Percentiles rank a stretch among this genome's conserved stretches.
Evolutionary conservation across 2,888 invertebrate genomes (phyloP).

Genomic region (Fragum sueziense): DNA sequence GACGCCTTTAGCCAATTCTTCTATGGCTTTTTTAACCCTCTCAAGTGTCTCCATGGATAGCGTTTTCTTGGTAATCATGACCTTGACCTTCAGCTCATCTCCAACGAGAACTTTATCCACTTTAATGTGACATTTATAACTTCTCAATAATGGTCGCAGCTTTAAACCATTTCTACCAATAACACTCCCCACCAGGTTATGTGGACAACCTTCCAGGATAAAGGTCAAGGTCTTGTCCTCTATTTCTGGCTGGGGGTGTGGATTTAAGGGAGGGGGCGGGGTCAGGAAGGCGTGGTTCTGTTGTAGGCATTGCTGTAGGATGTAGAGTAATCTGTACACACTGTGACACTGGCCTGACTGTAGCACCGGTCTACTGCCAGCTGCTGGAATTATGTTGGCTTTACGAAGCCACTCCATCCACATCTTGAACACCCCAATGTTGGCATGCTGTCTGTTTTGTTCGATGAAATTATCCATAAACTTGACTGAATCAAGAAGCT

Average conservation of each 20-base stretch:
- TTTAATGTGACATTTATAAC: conserved; percentile 9
- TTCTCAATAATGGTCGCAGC: conserved; percentile 1
- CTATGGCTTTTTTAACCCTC: conserved; percentile 6
- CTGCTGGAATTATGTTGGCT: background rate
- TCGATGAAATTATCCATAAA: conserved; percentile 6
- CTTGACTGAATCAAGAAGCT: background rate
- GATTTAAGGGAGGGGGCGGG: conserved; percentile 3
- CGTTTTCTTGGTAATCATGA: background rate
- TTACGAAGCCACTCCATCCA: conserved; percentile 1
- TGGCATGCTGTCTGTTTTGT: background rate
- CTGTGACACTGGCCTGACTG: background rate
- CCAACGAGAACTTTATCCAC: background rate
- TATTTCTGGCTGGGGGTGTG: background rate
- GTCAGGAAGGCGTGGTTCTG: background rate
- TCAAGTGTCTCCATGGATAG: conserved; percentile 11
- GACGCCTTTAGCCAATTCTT: conserved; percentile 4
- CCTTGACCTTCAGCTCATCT: conserved; percentile 10
- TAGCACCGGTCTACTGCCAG: background rate
- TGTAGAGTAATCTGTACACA: conserved; percentile 6
- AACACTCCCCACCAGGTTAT: background rate
- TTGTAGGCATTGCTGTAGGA: conserved; percentile 1
- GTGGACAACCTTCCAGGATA: background rate
- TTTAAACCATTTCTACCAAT: conserved; percentile 16
- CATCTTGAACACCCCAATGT: background rate
- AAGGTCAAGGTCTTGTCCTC: conserved; percentile 2